Percentiles rank a stretch among this genome's conserved stretches.
These are phyloP conservation scores for Bombus huntii DNA, from an alignment of 1,140 invertebrate species.

Conservation along the genomic window DNA sequence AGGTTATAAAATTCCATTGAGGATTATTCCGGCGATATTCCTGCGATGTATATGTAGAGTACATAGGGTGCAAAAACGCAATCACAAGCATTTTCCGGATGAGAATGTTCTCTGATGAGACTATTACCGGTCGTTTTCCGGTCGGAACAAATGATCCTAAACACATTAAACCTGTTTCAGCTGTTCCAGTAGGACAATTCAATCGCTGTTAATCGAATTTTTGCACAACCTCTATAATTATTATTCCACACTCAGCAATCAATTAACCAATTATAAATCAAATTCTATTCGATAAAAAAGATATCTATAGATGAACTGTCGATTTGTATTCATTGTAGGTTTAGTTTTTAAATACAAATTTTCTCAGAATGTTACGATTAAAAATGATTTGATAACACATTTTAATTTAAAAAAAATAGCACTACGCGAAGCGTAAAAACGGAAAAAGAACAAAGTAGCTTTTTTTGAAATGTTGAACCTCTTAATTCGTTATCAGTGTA, in stretches of 20 bases:
- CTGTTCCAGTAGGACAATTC: conserved; percentile 39
- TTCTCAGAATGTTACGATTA: no score
- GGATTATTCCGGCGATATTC: no score
- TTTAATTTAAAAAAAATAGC: no score
- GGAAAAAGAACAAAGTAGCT: background rate
- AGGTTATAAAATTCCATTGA: background rate
- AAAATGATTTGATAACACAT: no score
- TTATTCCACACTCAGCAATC: background rate
- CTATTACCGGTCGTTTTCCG: conserved; percentile 55
- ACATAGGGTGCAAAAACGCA: conserved; percentile 52
- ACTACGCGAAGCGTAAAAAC: no score
- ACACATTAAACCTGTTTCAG: conserved; percentile 59
- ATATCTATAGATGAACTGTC: no score
- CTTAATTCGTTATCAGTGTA: no score
- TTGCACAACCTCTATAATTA: background rate
- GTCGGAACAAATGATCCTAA: conserved; percentile 62
- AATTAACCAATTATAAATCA: background rate
- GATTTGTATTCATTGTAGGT: no score
- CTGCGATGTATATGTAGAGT: background rate
- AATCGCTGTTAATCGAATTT: conserved; percentile 53
- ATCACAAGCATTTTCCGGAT: conserved; percentile 53
- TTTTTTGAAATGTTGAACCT: background rate
- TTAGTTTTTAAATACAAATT: no score
- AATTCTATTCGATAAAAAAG: background rate
- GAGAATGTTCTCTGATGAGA: conserved; percentile 57